phyloP scores from a whole-genome alignment of 2,888 invertebrate species.

The Polydrusus cervinus region DNA sequence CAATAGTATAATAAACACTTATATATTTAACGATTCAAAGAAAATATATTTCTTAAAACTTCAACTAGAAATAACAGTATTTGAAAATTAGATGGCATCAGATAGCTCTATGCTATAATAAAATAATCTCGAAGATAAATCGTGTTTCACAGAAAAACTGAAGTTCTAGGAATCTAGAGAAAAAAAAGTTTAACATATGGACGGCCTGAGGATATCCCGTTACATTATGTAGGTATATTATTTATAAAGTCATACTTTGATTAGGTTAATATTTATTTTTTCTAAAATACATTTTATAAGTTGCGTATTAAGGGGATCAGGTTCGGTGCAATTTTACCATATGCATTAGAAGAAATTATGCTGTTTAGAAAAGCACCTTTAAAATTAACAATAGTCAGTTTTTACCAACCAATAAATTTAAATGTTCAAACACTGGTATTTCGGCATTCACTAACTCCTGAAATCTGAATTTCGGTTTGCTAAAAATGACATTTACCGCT shows the following conservation, averaged over 20 bases:
- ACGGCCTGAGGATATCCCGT: constrained; percentile 33
- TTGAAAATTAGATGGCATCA: constrained; percentile 40
- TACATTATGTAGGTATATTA: constrained; percentile 21
- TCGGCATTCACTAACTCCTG: no score
- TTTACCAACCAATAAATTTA: no score
- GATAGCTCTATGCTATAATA: constrained; percentile 43
- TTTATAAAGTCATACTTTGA: constrained; percentile 25
- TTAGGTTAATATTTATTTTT: constrained; percentile 32
- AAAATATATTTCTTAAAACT: constrained; percentile 20
- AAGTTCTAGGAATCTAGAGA: constrained; percentile 30
- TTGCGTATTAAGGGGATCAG: no score
- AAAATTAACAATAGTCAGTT: no score
- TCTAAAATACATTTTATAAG: constrained; percentile 30
- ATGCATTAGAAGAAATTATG: no score
- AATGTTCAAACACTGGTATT: no score
- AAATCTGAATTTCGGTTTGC: no score
- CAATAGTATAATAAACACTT: background rate
- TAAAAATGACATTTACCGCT: no score
- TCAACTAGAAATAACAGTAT: constrained; percentile 37
- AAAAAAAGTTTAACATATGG: constrained; percentile 38
- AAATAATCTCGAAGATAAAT: constrained; percentile 45
- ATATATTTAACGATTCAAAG: constrained; percentile 14
- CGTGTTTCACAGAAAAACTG: constrained; percentile 44
- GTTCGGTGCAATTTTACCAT: no score
- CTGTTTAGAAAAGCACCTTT: no score